phyloP scores from a whole-genome alignment of 2,797 vertebrate species.

The Glossophaga mutica region DNA sequence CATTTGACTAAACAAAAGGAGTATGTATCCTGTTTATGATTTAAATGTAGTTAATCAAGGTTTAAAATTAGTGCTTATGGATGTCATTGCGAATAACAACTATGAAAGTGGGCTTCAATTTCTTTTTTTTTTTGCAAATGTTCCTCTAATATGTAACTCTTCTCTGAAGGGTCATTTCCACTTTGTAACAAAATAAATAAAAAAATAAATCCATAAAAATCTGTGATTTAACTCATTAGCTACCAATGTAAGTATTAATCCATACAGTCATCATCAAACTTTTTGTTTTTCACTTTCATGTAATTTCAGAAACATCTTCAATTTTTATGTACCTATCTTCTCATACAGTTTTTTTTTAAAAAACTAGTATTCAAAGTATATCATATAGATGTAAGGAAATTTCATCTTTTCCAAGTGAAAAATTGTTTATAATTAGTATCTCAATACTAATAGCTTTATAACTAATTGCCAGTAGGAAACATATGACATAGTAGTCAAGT shows the following conservation, averaged over 20 bases:
- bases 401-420: neutral
- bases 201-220: neutral
- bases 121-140: neutral
- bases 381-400: neutral
- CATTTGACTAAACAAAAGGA: neutral
- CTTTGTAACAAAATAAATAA: neutral
- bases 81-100: neutral
- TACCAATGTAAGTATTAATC: neutral
- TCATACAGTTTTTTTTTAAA: neutral
- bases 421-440: neutral
- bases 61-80: neutral
- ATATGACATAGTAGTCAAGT: neutral
- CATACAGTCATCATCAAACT: neutral
- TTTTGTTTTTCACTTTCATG: neutral
- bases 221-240: neutral
- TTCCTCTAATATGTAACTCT: neutral
- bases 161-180: neutral
- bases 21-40: neutral
- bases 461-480: conserved; percentile 7
- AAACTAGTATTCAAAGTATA: neutral
- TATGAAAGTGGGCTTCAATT: neutral
- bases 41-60: neutral
- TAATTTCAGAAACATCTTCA: neutral
- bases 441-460: neutral
- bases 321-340: neutral